Conservation (phyloP, 2,797 vertebrate species). For the Crypturellus tataupa region DNA sequence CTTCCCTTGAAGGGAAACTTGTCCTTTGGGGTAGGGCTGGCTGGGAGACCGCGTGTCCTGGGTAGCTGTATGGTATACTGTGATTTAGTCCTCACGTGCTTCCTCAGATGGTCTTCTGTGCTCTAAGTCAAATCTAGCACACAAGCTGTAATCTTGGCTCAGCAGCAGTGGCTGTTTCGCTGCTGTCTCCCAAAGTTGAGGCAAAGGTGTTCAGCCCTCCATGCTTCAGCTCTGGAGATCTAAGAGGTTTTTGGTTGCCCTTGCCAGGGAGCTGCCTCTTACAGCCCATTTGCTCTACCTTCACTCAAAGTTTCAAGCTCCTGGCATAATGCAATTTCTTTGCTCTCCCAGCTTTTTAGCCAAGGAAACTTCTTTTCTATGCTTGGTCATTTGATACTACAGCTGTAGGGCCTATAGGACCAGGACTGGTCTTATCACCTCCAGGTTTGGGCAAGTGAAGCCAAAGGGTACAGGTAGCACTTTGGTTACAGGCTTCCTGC, state of each 20-base stretch:
- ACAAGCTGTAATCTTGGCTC: accelerated
- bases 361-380: not conserved
- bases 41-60: accelerated
- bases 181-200: not conserved
- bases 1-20: not conserved
- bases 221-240: not conserved
- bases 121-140: not conserved
- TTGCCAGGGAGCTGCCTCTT: not conserved
- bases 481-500: not conserved
- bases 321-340: not conserved
- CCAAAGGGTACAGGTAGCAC: accelerated
- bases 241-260: not conserved
- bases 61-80: accelerated
- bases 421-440: not conserved
- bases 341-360: not conserved
- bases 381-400: not conserved
- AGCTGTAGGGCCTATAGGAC: not conserved
- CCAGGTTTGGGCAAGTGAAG: not conserved
- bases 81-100: not conserved
- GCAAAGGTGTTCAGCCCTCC: accelerated
- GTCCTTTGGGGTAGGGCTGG: not conserved
- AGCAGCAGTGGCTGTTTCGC: not conserved
- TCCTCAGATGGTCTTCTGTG: not conserved
- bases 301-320: not conserved
- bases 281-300: not conserved